These are phyloP conservation scores for Elaphurus davidianus DNA, from an alignment of 2,113 vertebrate genomes.

Conservation along the genomic window DNA sequence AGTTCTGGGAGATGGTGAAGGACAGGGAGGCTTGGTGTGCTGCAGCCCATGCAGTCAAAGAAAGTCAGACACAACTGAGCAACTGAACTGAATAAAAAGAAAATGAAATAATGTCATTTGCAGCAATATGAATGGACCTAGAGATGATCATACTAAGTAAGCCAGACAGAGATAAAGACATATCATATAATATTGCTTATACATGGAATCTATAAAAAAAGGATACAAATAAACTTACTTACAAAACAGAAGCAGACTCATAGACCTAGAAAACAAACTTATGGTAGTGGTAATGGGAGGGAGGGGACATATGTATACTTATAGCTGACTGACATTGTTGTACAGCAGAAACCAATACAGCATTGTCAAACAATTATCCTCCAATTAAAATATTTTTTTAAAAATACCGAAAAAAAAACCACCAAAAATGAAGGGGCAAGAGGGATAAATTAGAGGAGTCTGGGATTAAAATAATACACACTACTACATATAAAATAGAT, in stretches of 20 bases:
- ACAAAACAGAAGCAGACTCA: not conserved
- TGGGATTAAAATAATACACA: not conserved
- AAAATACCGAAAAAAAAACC: not conserved
- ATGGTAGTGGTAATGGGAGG: not conserved
- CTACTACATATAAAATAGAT: not conserved
- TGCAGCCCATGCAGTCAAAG: not conserved
- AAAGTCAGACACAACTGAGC: rapidly evolving
- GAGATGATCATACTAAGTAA: not conserved
- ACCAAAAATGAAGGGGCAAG: not conserved
- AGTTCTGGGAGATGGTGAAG: not conserved
- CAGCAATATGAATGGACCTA: not conserved
- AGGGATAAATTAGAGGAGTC: not conserved
- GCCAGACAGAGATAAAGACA: not conserved
- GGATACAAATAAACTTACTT: not conserved
- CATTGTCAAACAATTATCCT: not conserved
- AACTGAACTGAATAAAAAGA: not conserved
- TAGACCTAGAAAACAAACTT: not conserved
- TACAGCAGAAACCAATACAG: not conserved
- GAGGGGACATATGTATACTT: not conserved
- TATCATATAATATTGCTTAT: not conserved
- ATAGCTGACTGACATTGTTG: not conserved
- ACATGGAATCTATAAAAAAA: not conserved
- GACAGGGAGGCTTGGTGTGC: not conserved
- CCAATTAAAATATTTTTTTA: not conserved
- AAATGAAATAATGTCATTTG: not conserved